Evolutionary conservation across 2,113 vertebrate genomes (phyloP), one percentile per base, ranked within the genome.

Genomic region (Pseudorasbora parva): DNA sequence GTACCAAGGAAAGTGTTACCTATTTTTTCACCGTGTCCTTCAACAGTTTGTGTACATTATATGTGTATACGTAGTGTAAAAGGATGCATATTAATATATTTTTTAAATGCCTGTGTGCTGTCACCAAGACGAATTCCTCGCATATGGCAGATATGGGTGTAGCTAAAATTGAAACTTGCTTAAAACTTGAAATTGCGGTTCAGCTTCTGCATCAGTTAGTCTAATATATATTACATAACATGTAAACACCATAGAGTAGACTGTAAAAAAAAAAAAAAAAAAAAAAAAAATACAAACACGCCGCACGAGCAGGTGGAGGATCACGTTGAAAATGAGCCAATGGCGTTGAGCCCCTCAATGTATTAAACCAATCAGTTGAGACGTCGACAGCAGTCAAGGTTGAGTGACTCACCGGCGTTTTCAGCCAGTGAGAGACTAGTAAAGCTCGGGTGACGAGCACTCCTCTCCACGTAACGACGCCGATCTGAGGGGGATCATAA

Each of bases 301-400:
- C 80, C 10, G 54, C 15, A 60, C 15, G 5, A 5, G 37, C 21
- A 41, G 14, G 8, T 11, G 8, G 15, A n/a, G 14, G 17, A 2
- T 30, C 27, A 14, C 2, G 2, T 54, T 33, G 17, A 12, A 25
- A 78, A 14, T 14, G 2, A 62, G 37, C 82, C 82, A 84, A 84
- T 84, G 15, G 5, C 9, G 2, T 77, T 41, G 19, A 17, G 30
- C 1, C 33, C n/a, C 41, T 27, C 1, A 17, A 19, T 1, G 14
- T 8, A 19, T 19, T 41, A 23, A 25, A 66, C 88, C 88, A 88
- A 88, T 88, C 30, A 73, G 77, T 11, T 10, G 33, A 10, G 45
- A 82, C 6, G 21, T 30, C 1, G 37, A 51, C 33, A 15, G 10
- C 68, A 66, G 68, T 72, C 68, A 64, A 0, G 68, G 9, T 83